A percentile compares a stretch with the other conserved stretches of the same genome.
Evolutionary conservation across 2,797 vertebrate genomes (phyloP).

Genomic region (Rhinatrema bivittatum): DNA sequence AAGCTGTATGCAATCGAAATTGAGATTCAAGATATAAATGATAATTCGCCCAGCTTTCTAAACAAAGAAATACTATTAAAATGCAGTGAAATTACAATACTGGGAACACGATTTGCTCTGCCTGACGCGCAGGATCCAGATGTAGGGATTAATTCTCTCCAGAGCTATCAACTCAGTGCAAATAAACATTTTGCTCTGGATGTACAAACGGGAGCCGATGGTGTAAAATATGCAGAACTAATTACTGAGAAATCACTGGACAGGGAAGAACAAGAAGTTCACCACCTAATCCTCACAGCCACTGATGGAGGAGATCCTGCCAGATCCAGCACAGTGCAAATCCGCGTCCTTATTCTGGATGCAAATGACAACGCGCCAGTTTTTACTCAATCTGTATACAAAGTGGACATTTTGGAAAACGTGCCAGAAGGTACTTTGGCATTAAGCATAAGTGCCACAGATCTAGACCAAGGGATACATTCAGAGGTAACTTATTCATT

Average conservation of each 20-base stretch:
- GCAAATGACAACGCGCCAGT: slow-evolving; percentile 47
- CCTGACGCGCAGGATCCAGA: slow-evolving; percentile 43
- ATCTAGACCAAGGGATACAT: slow-evolving; percentile 40
- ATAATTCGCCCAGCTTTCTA: slow-evolving; percentile 50
- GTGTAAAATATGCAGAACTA: slow-evolving; percentile 31
- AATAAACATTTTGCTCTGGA: slow-evolving; percentile 47
- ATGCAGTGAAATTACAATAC: slow-evolving; percentile 47
- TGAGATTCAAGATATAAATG: slow-evolving; percentile 58
- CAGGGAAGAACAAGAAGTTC: slow-evolving; percentile 33
- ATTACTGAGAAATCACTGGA: slow-evolving; percentile 44
- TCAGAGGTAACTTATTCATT: slow-evolving; percentile 35
- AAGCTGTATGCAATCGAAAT: slow-evolving; percentile 55
- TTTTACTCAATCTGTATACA: slow-evolving; percentile 38
- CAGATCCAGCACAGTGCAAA: slow-evolving; percentile 28
- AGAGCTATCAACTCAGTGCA: slow-evolving; percentile 43
- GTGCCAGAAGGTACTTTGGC: slow-evolving; percentile 15
- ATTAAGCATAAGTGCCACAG: slow-evolving; percentile 22
- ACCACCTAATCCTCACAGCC: slow-evolving; percentile 41
- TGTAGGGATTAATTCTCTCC: slow-evolving; percentile 39
- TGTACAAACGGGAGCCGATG: slow-evolving; percentile 18
- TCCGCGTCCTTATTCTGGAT: slow-evolving; percentile 41
- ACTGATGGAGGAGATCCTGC: slow-evolving; percentile 38
- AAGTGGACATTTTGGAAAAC: slow-evolving; percentile 28
- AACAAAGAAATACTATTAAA: slow-evolving; percentile 45
- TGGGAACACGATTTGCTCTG: slow-evolving; percentile 42